These are phyloP conservation scores for Alcedo quadribrachys DNA, from an alignment of 2,797 vertebrate genomes.

Conservation along the genomic window DNA sequence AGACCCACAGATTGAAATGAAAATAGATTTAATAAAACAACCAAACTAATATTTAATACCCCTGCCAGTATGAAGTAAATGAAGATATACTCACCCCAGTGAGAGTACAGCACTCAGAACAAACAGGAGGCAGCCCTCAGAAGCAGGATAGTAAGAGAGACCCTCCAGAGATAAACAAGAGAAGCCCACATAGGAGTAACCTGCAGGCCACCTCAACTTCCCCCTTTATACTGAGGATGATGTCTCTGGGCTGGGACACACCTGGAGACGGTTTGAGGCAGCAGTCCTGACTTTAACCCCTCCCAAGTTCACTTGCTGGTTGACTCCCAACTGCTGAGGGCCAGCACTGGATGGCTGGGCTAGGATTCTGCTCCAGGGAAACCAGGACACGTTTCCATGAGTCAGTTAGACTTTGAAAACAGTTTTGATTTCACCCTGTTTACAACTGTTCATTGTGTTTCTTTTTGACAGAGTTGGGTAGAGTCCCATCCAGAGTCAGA, in stretches of 20 bases:
- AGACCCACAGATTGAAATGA: neutral
- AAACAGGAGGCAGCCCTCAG: neutral
- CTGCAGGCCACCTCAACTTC: neutral
- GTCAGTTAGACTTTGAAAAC: neutral
- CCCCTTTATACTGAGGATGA: neutral
- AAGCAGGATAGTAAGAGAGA: neutral
- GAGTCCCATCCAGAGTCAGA: neutral
- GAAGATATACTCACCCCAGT: neutral
- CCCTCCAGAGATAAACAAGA: neutral
- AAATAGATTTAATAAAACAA: neutral
- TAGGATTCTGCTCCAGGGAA: neutral
- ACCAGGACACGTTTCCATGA: neutral
- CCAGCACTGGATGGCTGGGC: neutral
- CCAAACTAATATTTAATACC: neutral
- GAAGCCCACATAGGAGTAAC: neutral
- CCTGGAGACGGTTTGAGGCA: neutral
- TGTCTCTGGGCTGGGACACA: neutral
- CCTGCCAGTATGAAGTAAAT: neutral
- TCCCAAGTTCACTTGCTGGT: neutral
- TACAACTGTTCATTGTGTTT: neutral
- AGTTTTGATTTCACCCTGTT: neutral
- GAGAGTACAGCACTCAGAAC: neutral
- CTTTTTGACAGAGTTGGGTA: neutral
- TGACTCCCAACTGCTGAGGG: neutral
- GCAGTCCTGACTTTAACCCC: neutral